A percentile compares a stretch with the other conserved stretches of the same genome.
Evolutionary conservation across 2,113 vertebrate genomes (phyloP).

Genomic region (Platysteira castanea): DNA sequence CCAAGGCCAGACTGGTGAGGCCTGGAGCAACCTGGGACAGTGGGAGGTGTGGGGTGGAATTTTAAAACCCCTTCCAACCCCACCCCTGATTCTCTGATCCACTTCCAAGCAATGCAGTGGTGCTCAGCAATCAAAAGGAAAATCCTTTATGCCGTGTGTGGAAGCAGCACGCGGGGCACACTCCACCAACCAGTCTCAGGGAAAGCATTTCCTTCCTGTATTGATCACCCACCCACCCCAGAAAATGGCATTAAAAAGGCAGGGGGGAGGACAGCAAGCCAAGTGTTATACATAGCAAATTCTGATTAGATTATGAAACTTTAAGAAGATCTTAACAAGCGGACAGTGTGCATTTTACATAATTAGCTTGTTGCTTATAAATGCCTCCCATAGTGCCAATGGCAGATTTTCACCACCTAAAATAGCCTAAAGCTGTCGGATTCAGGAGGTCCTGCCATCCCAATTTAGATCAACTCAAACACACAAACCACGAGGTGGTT

Average conservation of each 20-base stretch:
- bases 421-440: slow-evolving; percentile 58
- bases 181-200: background rate
- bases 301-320: slow-evolving; percentile 58
- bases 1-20: background rate
- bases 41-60: background rate
- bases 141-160: background rate
- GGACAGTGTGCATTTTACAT: slow-evolving; percentile 55
- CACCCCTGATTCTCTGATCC: background rate
- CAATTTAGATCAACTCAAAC: slow-evolving; percentile 56
- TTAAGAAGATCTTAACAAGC: slow-evolving; percentile 59
- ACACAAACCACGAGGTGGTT: slow-evolving; percentile 40
- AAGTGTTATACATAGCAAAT: slow-evolving; percentile 43
- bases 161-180: background rate
- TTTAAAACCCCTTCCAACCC: background rate
- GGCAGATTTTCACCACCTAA: slow-evolving; percentile 52
- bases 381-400: slow-evolving; percentile 43
- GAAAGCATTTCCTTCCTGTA: slow-evolving; percentile 40
- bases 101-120: background rate
- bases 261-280: background rate
- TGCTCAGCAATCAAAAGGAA: background rate
- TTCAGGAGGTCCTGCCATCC: slow-evolving; percentile 41
- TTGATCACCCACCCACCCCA: background rate
- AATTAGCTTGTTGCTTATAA: slow-evolving; percentile 58
- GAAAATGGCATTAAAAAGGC: background rate
- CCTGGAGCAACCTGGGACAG: background rate